Percentiles rank a stretch among this genome's conserved stretches.
phyloP scores from a whole-genome alignment of 2,888 invertebrate species.

The Mythimna lalbum region DNA sequence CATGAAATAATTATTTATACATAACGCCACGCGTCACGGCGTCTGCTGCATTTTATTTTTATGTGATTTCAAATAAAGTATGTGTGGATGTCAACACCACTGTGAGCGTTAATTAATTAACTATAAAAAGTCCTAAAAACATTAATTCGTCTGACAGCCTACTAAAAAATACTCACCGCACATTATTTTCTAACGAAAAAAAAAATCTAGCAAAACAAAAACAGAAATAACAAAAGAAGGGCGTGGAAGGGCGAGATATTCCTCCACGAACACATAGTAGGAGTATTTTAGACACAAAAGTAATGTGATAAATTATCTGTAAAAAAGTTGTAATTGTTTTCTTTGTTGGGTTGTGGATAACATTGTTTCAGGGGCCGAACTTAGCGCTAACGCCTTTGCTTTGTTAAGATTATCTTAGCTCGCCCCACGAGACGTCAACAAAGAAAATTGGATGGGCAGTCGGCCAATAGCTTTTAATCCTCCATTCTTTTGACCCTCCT shows the following conservation, averaged over 20 bases:
- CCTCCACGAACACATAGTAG: slow-evolving; percentile 61
- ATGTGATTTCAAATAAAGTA: background rate
- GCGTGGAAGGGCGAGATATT: slow-evolving; percentile 39
- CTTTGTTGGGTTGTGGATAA: slow-evolving; percentile 72
- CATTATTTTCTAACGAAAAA: slow-evolving; percentile 20
- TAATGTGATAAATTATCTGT: slow-evolving; percentile 73
- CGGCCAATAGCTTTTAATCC: slow-evolving; percentile 89
- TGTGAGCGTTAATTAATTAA: background rate
- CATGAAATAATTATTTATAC: too few relatives aligned
- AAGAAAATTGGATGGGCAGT: slow-evolving; percentile 91
- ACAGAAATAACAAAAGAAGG: slow-evolving; percentile 60
- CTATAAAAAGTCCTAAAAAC: background rate
- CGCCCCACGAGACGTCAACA: slow-evolving; percentile 87
- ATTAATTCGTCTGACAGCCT: background rate
- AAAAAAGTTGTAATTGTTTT: slow-evolving; percentile 80
- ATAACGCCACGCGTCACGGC: too few relatives aligned
- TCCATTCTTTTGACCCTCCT: slow-evolving; percentile 86
- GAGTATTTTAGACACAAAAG: slow-evolving; percentile 69
- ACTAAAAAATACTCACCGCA: slow-evolving; percentile 32
- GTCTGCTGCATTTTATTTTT: too few relatives aligned
- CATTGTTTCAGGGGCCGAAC: slow-evolving; percentile 75
- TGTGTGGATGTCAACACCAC: background rate
- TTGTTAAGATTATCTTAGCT: slow-evolving; percentile 89
- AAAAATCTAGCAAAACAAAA: slow-evolving; percentile 40
- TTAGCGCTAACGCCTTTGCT: slow-evolving; percentile 81